Evolutionary conservation across 2,888 invertebrate genomes (phyloP).

Genomic region (Watsonalla binaria): DNA sequence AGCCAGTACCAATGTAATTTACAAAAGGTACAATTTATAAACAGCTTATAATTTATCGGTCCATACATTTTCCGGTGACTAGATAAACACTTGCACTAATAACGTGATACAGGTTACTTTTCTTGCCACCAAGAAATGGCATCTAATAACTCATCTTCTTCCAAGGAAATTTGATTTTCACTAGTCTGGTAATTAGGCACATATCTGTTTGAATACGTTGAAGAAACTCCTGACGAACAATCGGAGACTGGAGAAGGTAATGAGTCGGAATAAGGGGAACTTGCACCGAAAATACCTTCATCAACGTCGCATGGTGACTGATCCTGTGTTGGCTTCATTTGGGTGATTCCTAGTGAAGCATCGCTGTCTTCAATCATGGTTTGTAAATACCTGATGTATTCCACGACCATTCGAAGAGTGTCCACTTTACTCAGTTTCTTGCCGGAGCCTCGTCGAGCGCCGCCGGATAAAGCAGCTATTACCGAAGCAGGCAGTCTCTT

Average conservation of each 20-base stretch:
- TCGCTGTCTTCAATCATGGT: slow-evolving; percentile 86
- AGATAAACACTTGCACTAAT: slow-evolving; percentile 25
- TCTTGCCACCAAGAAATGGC: slow-evolving; percentile 90
- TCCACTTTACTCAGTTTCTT: slow-evolving; percentile 96
- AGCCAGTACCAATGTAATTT: slow-evolving; percentile 11
- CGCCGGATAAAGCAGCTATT: slow-evolving; percentile 81
- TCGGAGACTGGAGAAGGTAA: slow-evolving; percentile 84
- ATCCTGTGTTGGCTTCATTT: slow-evolving; percentile 20
- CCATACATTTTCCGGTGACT: slow-evolving; percentile 30
- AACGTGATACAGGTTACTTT: slow-evolving; percentile 42
- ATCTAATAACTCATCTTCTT: slow-evolving; percentile 91
- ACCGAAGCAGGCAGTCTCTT: slow-evolving; percentile 91
- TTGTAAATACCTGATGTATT: slow-evolving; percentile 91
- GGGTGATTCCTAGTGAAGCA: slow-evolving; percentile 57
- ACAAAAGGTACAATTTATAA: background rate
- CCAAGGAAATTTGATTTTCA: slow-evolving; percentile 80
- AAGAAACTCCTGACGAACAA: slow-evolving; percentile 79
- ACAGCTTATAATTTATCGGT: background rate
- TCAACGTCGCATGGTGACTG: slow-evolving; percentile 41
- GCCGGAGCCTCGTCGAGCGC: slow-evolving; percentile 85
- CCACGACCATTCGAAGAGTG: slow-evolving; percentile 91
- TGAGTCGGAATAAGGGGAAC: slow-evolving; percentile 67
- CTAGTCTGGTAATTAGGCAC: slow-evolving; percentile 40
- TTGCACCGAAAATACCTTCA: slow-evolving; percentile 57
- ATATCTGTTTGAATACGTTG: slow-evolving; percentile 51